A percentile compares a stretch with the other conserved stretches of the same genome.
phyloP scores from a whole-genome alignment of 2,113 vertebrate genomes.

The Apteryx owenii region DNA sequence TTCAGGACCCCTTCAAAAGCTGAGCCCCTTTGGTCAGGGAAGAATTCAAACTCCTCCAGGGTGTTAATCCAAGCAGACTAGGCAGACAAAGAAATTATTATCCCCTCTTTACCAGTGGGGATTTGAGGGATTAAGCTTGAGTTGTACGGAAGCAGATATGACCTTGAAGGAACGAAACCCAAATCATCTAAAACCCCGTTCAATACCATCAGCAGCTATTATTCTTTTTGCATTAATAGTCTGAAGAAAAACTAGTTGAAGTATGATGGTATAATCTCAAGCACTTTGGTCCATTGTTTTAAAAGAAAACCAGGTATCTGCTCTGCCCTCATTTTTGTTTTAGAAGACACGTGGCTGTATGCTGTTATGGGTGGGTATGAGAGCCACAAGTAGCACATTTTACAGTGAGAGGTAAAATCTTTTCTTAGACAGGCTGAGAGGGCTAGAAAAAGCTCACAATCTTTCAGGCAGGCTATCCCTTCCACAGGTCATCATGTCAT shows the following conservation, averaged over 20 bases:
- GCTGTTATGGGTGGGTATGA: neutral
- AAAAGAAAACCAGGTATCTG: neutral
- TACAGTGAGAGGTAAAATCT: neutral
- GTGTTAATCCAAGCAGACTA: slow-evolving; percentile 9
- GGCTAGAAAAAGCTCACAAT: neutral
- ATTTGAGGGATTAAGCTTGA: neutral
- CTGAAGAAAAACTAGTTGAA: neutral
- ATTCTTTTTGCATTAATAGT: neutral
- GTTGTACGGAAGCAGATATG: neutral
- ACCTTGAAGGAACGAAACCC: neutral
- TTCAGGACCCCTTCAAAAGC: neutral
- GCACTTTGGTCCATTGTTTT: neutral
- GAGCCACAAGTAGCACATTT: neutral
- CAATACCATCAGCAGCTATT: neutral
- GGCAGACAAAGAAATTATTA: slow-evolving; percentile 32
- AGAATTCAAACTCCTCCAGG: neutral
- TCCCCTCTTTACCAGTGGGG: neutral
- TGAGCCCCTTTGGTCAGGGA: neutral
- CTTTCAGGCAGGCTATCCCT: neutral
- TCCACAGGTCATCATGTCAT: neutral
- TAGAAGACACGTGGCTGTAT: neutral
- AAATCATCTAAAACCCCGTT: neutral
- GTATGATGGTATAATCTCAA: neutral
- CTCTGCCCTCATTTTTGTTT: neutral
- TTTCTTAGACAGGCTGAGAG: neutral